Evolutionary conservation across 2,113 vertebrate species (phyloP).

Genomic region (Coregonus clupeaformis): DNA sequence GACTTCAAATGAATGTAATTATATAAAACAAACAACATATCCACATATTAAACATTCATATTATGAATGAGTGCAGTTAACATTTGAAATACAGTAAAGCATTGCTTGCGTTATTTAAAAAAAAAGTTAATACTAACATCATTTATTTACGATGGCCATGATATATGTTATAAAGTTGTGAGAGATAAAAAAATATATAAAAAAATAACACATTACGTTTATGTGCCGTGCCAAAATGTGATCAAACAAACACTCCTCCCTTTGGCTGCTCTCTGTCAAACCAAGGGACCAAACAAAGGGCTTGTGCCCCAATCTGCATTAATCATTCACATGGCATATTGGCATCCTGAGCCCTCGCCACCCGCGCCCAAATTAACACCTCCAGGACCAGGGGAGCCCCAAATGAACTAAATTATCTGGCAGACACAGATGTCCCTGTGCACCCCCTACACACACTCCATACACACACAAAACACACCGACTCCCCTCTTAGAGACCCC

Average conservation of each 20-base stretch:
- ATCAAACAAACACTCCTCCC: slow-evolving; percentile 49
- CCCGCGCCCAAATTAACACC: slow-evolving; percentile 94
- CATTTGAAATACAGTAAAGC: too few relatives aligned
- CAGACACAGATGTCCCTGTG: slow-evolving; percentile 91
- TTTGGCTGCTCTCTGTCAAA: slow-evolving; percentile 83
- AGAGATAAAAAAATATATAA: too few relatives aligned
- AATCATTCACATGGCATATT: slow-evolving; percentile 95
- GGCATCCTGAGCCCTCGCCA: slow-evolving; percentile 80
- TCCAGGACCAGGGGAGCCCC: slow-evolving; percentile 93
- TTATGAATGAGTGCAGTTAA: too few relatives aligned
- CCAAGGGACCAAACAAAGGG: slow-evolving; percentile 92
- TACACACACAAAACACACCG: neutral
- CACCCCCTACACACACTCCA: slow-evolving; percentile 63
- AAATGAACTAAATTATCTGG: slow-evolving; percentile 87
- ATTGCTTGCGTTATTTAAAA: too few relatives aligned
- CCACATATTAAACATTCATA: too few relatives aligned
- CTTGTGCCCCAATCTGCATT: slow-evolving; percentile 90
- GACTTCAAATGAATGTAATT: slow-evolving; percentile 28
- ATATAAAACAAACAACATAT: too few relatives aligned
- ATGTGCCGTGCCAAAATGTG: neutral
- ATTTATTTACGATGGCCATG: too few relatives aligned
- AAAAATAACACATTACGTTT: too few relatives aligned
- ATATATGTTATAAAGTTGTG: too few relatives aligned
- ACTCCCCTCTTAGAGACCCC: too few relatives aligned
- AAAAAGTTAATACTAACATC: too few relatives aligned